Base-by-base conservation (phyloP, 2,113 vertebrate genomes). In the Phaethon lepturus region DNA sequence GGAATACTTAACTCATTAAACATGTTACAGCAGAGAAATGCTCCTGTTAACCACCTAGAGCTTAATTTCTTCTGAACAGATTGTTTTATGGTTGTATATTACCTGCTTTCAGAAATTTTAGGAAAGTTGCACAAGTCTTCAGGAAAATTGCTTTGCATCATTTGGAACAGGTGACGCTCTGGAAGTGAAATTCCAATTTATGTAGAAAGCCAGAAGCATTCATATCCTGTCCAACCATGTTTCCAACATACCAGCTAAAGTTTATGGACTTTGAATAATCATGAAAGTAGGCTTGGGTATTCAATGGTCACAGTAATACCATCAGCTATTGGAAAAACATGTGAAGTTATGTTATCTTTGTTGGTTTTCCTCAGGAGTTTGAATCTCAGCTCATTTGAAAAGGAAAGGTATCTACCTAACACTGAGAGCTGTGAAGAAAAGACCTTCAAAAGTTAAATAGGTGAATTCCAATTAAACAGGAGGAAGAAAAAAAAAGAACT, bases 401-500 rank as follows among this genome's bases (percentile, higher is more conserved):
- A 55, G 6, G 11, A 55, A 38, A 8, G 4, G 1, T 45, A 31
- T 24, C 12, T 86, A 16, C 8, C 26, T 40, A 86, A 49, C 1
- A 45, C 6, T 12, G 4, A 29, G 1, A 25, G 2, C 4, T 33
- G 3, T 26, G 17, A 81, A 45, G 6, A n/a, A 29, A 67, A 71
- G 6, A 4, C 4, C 38, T 86, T 42, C 11, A 86, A 12, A 74
- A 44, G 1, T 25, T 2, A 38, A 66, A 56, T 0, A 14, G 1
- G 1, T 56, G 25, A 75, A 79, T 45, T 29, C 0, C 13, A 52
- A 17, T 16, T 55, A 29, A 82, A 45, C 3, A 28, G 10, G 55
- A 47, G 28, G 25, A 38, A 38, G 2, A 7, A 22, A 15, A 11
- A 33, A 28, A 7, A 5, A 0, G 1, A 7, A 5, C 0, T 15